Percentiles rank a stretch among this genome's conserved stretches.
Conservation (phyloP, 2,888 invertebrate genomes). For the Quadroppia sp. region DNA sequence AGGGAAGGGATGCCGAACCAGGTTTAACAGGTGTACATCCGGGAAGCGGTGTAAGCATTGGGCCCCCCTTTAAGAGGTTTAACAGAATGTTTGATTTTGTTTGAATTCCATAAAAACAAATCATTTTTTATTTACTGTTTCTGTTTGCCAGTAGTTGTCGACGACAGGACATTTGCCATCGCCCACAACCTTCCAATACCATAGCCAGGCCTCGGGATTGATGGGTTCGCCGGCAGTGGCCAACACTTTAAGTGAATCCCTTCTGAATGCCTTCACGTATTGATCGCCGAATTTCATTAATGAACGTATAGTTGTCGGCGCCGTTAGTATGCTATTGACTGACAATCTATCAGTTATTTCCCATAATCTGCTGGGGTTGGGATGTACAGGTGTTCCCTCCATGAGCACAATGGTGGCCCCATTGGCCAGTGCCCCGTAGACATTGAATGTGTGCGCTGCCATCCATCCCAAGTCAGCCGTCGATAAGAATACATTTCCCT, state of each 20-base stretch:
- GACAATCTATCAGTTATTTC: slow-evolving; percentile 84
- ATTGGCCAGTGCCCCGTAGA: slow-evolving; percentile 91
- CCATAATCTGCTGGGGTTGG: slow-evolving; percentile 91
- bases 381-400: slow-evolving; percentile 95
- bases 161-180: slow-evolving; percentile 68
- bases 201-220: slow-evolving; percentile 95
- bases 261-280: slow-evolving; percentile 68
- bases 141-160: slow-evolving; percentile 99
- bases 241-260: slow-evolving; percentile 68
- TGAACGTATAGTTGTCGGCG: slow-evolving; percentile 93
- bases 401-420: slow-evolving; percentile 91
- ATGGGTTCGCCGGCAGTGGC: slow-evolving; percentile 99
- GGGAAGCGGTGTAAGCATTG: slow-evolving; percentile 90
- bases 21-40: slow-evolving; percentile 97
- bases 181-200: slow-evolving; percentile 69
- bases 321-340: slow-evolving; percentile 95
- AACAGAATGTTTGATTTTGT: too few relatives aligned
- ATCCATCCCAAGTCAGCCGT: slow-evolving; percentile 87
- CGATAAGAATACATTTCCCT: slow-evolving; percentile 66
- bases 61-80: slow-evolving; percentile 82
- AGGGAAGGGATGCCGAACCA: slow-evolving; percentile 87
- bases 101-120: background rate
- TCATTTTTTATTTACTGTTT: slow-evolving; percentile 61
- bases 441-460: slow-evolving; percentile 84
- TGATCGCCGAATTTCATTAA: slow-evolving; percentile 91